Evolutionary conservation across 1,140 invertebrate species (phyloP), one percentile per base, ranked within the genome.

Genomic region (Aleiodes sp.): DNA sequence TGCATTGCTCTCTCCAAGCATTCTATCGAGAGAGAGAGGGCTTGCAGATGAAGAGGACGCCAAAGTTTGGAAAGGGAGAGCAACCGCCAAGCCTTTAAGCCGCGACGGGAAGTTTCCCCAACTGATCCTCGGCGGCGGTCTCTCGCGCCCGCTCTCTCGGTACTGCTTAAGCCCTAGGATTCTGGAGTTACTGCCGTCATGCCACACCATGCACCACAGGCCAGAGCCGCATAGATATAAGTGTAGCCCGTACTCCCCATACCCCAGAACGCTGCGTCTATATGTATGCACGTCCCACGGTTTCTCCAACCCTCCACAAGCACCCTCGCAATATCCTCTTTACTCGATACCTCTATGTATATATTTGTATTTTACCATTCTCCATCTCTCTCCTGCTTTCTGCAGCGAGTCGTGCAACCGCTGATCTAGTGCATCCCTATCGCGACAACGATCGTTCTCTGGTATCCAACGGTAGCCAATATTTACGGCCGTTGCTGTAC

Each of bases 11-110:
- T 52, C 46, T 24, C n/a, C n/a, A n/a, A n/a, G n/a, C n/a, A n/a
- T n/a, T n/a, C n/a, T n/a, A n/a, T n/a, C n/a, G n/a, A n/a, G n/a
- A n/a, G n/a, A n/a, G n/a, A n/a, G n/a, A 63, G 63, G 24, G 65
- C 35, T 28, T 63, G 68, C 43, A 46, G 63, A 59, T 63, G 71
- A 41, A 60, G 37, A 29, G n/a, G 73, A 77, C 73, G 64, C n/a
- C n/a, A n/a, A n/a, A n/a, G n/a, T n/a, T 29, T 26, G 74, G 76
- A 75, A 76, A 76, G 76, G 79, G 75, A 79, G 80, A 82, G 82
- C 81, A 84, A 84, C 82, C 83, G 75, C 81, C 80, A 85, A 85
- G 83, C 84, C 84, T 83, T 86, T 86, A 86, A 85, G 83, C 84
- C 82, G 76, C 73, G 81, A 80, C 82, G 81, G 81, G 78, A 86